phyloP scores from a whole-genome alignment of 1,140 invertebrate species.

The Papilio xuthus region DNA sequence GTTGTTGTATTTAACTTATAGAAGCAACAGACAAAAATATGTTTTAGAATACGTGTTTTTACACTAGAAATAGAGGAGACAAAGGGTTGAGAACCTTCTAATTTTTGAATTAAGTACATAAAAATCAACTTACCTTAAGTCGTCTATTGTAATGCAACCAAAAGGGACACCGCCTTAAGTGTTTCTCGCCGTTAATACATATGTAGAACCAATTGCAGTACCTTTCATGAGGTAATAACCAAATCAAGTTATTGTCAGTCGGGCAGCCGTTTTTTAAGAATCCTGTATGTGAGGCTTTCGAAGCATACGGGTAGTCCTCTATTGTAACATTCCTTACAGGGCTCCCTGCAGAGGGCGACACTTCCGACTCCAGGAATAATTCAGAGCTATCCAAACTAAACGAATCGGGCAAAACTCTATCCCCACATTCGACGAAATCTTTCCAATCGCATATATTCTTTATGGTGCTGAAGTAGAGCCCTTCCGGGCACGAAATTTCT shows the following conservation, averaged over 20 bases:
- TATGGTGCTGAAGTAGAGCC: conserved; percentile 48
- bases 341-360: not conserved
- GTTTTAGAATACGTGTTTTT: too few species aligned
- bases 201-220: conserved; percentile 27
- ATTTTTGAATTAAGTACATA: not conserved
- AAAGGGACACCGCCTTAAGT: conserved; percentile 24
- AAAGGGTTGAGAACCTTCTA: too few species aligned
- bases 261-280: conserved; percentile 19
- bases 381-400: not conserved
- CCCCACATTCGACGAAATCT: conserved; percentile 52
- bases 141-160: conserved; percentile 21
- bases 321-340: not conserved
- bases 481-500: conserved; percentile 44
- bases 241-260: not conserved
- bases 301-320: not conserved
- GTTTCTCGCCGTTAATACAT: conserved; percentile 15
- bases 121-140: not conserved
- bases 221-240: conserved; percentile 24
- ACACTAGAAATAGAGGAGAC: too few species aligned
- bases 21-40: not conserved
- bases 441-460: conserved; percentile 56
- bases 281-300: not conserved
- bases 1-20: too few species aligned
- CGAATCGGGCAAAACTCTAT: conserved; percentile 31
- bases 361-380: conserved; percentile 29